Percentiles rank a stretch among this genome's conserved stretches.
phyloP scores from a whole-genome alignment of 1,140 invertebrate genomes.

The Streblospio benedicti region DNA sequence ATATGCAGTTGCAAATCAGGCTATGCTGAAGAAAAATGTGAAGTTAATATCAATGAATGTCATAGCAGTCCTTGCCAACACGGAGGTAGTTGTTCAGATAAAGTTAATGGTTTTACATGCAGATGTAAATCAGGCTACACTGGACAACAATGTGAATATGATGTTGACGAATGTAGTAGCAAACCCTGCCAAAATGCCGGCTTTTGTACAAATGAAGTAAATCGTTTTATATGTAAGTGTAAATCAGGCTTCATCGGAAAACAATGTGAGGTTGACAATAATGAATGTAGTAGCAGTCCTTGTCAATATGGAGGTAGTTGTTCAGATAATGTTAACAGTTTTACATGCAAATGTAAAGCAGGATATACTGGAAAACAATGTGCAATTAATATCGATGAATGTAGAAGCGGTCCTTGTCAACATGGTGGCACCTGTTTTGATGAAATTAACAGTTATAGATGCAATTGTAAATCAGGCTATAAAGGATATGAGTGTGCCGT shows the following conservation, averaged over 20 bases:
- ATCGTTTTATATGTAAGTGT: too few species aligned
- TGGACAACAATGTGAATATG: constrained; percentile 17
- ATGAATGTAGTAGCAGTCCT: constrained; percentile 7
- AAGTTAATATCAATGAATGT: constrained; percentile 49
- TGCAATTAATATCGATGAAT: constrained; percentile 83
- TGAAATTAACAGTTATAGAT: constrained; percentile 32
- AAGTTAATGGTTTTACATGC: constrained; percentile 47
- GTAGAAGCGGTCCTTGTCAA: constrained; percentile 81
- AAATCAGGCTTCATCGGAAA: too few species aligned
- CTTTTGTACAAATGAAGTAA: constrained; percentile 20
- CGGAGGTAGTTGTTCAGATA: constrained; percentile 64
- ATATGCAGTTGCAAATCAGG: constrained; percentile 2
- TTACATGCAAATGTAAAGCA: constrained; percentile 8
- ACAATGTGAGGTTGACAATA: too few species aligned
- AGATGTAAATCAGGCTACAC: constrained; percentile 18
- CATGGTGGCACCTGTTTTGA: constrained; percentile 88
- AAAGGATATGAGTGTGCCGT: constrained; percentile 49
- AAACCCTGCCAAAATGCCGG: constrained; percentile 72
- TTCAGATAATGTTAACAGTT: constrained; percentile 10
- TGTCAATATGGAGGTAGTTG: constrained; percentile 15
- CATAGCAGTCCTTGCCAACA: constrained; percentile 70
- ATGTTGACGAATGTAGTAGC: constrained; percentile 34
- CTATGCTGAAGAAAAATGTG: neutral
- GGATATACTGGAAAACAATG: constrained; percentile 19
- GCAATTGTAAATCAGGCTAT: constrained; percentile 41